Base-by-base conservation (phyloP, 2,797 vertebrate genomes). In the Champsocephalus esox region DNA sequence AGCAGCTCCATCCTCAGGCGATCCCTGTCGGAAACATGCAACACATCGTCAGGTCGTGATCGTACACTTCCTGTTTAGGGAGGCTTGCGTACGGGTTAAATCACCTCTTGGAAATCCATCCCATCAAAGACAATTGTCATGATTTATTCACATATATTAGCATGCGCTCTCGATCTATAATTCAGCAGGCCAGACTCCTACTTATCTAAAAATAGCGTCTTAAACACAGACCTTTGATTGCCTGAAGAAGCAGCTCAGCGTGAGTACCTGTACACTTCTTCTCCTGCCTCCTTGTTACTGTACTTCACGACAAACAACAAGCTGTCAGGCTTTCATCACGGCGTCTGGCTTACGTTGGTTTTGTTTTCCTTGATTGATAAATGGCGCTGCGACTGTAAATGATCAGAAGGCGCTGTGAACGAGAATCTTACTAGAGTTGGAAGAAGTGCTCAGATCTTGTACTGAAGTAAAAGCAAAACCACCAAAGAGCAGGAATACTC, bases 131-230 rank as follows among this genome's bases (percentile, higher is more conserved):
- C 90, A 92, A 92, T 90, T 81, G 91, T 90, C 87, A 92, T 93
- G 87, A 93, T 94, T 94, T 94, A 93, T 93, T 94, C 91, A 94
- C 85, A 89, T 86, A 89, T 92, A 93, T 93, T 94, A 92, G 88
- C 91, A 92, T 87, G 85, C 81, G 58, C 86, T 83, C 91, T 83
- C 82, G 78, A 93, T 94, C 90, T 92, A 94, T 93, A 94, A 94
- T 95, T 94, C 89, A 93, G 83, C 43, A 75, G 75, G 65, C 72
- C 82, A 82, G 88, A 89, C 88, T 90, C 78, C 67, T 76, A 66
- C 83, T 82, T 81, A 66, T 80, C 91, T 93, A 94, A 93, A 94
- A 94, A 95, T 95, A 95, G 88, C 84, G 77, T 81, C 81, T 90
- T 84, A 90, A 88, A 92, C 91, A 88, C 78, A 90, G 89, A 89